These are phyloP conservation scores for Sarcophaga rosellei DNA, from an alignment of 2,888 invertebrate species.

Conservation along the genomic window DNA sequence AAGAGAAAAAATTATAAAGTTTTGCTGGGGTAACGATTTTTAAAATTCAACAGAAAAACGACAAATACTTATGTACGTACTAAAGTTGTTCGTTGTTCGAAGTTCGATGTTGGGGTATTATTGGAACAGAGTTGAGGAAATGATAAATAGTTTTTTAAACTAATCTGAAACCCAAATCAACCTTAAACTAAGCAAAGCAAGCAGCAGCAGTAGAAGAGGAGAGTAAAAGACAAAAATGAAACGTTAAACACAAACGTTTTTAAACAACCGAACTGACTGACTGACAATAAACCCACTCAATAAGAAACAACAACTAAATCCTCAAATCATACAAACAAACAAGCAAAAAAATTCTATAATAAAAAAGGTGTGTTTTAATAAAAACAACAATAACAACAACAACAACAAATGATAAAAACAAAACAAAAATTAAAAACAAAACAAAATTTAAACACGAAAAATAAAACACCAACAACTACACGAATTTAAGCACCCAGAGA, in stretches of 20 bases:
- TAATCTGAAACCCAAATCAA: conserved; percentile 76
- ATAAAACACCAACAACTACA: not conserved
- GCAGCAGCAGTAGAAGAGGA: conserved; percentile 33
- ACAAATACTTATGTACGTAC: not conserved
- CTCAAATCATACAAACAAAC: conserved; percentile 38
- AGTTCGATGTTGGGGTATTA: not conserved
- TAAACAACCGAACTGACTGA: not conserved
- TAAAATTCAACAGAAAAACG: conserved; percentile 58
- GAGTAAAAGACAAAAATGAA: not conserved
- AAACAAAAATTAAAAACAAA: not conserved
- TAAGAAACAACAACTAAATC: conserved; percentile 61
- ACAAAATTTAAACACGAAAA: not conserved
- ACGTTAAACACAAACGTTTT: conserved; percentile 32
- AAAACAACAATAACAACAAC: conserved; percentile 14
- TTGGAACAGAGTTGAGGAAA: conserved; percentile 57
- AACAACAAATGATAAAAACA: not conserved
- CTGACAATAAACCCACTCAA: conserved; percentile 68
- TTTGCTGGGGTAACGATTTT: conserved; percentile 40
- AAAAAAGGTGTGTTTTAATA: conserved; percentile 66
- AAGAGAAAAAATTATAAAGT: not conserved
- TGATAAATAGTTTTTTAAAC: conserved; percentile 73
- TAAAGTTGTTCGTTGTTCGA: not conserved
- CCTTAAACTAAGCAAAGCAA: conserved; percentile 59
- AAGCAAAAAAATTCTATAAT: conserved; percentile 60
- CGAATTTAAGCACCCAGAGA: too few relatives aligned